phyloP scores from a whole-genome alignment of 1,140 invertebrate species.

The Copidosoma floridanum region DNA sequence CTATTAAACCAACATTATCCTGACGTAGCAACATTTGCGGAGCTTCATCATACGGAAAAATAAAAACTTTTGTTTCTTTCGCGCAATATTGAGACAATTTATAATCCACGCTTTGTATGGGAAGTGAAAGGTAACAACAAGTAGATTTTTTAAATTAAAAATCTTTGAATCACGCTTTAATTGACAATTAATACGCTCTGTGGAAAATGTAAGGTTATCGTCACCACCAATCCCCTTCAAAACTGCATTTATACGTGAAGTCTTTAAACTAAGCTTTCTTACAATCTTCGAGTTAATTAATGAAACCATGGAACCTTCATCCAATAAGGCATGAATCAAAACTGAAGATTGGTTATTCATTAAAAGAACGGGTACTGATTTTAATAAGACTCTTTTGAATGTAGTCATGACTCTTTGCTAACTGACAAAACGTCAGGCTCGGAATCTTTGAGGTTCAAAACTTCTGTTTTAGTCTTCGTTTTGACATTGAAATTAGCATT shows the following conservation, averaged over 20 bases:
- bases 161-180: too few species aligned
- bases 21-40: not conserved
- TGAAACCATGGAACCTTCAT: not conserved
- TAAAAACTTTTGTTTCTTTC: not conserved
- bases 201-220: too few species aligned
- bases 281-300: not conserved
- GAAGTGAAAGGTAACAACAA: not conserved
- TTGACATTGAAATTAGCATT: too few species aligned
- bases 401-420: too few species aligned
- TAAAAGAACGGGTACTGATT: too few species aligned
- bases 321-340: not conserved
- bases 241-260: not conserved
- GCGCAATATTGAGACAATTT: not conserved
- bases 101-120: not conserved
- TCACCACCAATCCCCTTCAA: not conserved
- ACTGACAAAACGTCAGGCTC: too few species aligned
- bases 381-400: too few species aligned
- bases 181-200: not conserved
- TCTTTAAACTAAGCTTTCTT: not conserved
- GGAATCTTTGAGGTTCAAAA: too few species aligned
- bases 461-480: too few species aligned
- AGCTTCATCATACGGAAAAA: not conserved
- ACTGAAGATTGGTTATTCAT: too few species aligned
- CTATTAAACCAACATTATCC: not conserved
- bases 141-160: not conserved